Conservation (phyloP, 2,113 vertebrate species). For the Corythornis cristatus region DNA sequence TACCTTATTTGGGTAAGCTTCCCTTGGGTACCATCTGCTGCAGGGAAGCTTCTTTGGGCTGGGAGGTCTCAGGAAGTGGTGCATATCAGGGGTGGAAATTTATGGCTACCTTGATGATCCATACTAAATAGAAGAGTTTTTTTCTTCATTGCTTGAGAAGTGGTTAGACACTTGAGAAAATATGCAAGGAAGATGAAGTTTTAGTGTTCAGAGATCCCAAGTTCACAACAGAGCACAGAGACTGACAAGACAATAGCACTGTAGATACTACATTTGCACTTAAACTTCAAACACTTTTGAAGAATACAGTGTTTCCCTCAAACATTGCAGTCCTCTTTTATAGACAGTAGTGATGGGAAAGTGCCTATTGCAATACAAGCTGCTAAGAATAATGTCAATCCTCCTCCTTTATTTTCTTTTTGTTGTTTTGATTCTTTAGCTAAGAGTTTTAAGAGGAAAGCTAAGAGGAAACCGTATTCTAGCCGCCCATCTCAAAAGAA, state of each 20-base stretch:
- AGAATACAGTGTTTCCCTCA: not conserved
- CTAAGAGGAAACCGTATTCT: not conserved
- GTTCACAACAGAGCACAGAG: not conserved
- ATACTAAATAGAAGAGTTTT: not conserved
- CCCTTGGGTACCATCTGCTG: not conserved
- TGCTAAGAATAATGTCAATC: not conserved
- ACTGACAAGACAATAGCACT: not conserved
- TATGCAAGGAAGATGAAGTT: not conserved
- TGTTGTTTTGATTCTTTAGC: not conserved
- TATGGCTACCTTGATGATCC: not conserved
- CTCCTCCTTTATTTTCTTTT: not conserved
- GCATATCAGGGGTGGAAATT: not conserved
- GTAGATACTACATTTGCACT: not conserved
- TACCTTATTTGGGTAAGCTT: not conserved
- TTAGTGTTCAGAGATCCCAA: not conserved
- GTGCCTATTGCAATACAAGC: not conserved
- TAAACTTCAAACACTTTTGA: not conserved
- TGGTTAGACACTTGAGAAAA: not conserved
- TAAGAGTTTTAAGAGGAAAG: not conserved
- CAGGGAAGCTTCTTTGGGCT: not conserved
- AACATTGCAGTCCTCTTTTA: not conserved
- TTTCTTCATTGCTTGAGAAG: not conserved
- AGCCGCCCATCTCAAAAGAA: not conserved
- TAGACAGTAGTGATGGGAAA: not conserved
- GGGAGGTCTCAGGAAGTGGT: not conserved